Percentiles rank a stretch among this genome's conserved stretches.
Evolutionary conservation across 2,797 vertebrate genomes (phyloP).

Genomic region (Nothura maculosa): DNA sequence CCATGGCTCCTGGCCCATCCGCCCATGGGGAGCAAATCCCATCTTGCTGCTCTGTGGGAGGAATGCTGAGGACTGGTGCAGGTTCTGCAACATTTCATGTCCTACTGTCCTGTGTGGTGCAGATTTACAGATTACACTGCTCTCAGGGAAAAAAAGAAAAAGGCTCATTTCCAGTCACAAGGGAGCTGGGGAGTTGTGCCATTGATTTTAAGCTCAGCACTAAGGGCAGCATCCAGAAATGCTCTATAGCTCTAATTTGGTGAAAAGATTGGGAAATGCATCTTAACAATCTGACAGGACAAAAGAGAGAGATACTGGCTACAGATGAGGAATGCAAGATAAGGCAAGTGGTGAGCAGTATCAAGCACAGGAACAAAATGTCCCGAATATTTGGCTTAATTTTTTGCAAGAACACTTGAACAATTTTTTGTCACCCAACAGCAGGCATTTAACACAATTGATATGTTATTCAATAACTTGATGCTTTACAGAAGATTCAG

Average conservation of each 20-base stretch:
- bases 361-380: background rate
- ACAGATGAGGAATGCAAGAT: background rate
- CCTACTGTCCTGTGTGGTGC: background rate
- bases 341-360: background rate
- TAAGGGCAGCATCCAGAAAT: background rate
- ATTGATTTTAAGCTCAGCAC: background rate
- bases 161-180: background rate
- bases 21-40: background rate
- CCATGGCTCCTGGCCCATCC: background rate
- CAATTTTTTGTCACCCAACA: background rate
- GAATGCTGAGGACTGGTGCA: background rate
- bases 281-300: background rate
- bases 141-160: rapidly evolving
- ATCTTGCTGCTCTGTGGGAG: background rate
- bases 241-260: background rate
- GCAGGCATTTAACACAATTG: background rate
- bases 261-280: background rate
- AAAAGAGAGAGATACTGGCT: background rate
- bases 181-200: background rate
- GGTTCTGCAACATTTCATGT: background rate
- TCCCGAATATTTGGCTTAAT: background rate
- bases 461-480: background rate
- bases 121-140: background rate
- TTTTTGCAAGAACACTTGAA: background rate
- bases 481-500: background rate